These are phyloP conservation scores for Matsumurasca onukii DNA, from an alignment of 1,140 invertebrate species.

Conservation along the genomic window DNA sequence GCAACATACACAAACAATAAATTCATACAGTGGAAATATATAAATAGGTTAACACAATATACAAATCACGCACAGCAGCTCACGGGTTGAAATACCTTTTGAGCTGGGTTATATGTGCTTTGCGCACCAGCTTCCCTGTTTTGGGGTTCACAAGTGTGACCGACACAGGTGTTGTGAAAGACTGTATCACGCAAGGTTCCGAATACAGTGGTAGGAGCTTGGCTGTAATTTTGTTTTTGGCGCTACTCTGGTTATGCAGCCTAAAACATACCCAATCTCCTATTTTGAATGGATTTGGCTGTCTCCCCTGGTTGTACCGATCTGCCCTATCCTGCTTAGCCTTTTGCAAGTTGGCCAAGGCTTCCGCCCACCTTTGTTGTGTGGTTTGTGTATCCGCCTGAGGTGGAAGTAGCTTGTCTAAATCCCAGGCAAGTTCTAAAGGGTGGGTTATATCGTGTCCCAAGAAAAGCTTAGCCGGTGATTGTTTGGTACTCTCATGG, in stretches of 20 bases:
- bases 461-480: neutral
- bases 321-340: neutral
- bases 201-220: neutral
- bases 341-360: neutral
- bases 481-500: neutral
- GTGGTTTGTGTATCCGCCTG: neutral
- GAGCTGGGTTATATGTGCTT: neutral
- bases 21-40: no score
- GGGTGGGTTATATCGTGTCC: neutral
- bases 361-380: slow-evolving; percentile 2
- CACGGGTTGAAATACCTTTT: neutral
- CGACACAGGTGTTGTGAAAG: neutral
- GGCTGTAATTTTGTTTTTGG: neutral
- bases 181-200: neutral
- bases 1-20: no score
- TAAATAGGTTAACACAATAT: no score
- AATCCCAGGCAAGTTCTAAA: neutral
- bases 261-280: slow-evolving; percentile 1
- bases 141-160: neutral
- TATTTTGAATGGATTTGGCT: neutral
- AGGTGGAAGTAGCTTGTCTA: neutral
- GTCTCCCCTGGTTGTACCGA: neutral
- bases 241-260: neutral
- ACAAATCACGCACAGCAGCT: no score
- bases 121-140: neutral